These are phyloP conservation scores for Pseudomyrmex dendroicus DNA, from an alignment of 1,140 invertebrate genomes.

Conservation along the genomic window DNA sequence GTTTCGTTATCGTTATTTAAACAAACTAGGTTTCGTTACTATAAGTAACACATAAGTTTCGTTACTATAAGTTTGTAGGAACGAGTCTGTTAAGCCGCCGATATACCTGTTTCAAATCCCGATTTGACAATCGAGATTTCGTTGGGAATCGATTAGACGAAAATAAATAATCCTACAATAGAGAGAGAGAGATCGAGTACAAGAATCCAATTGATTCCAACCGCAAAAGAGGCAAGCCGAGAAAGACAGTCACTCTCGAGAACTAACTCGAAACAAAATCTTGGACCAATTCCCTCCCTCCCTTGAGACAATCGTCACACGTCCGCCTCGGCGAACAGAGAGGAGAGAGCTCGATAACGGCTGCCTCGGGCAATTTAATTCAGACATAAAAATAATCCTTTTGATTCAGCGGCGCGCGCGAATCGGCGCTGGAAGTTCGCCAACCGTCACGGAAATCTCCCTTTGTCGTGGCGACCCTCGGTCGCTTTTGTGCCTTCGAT, in stretches of 20 bases:
- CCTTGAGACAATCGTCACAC: constrained; percentile 67
- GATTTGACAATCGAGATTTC: background rate
- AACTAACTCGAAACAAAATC: constrained; percentile 44
- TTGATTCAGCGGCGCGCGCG: constrained; percentile 62
- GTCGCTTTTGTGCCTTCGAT: constrained; percentile 27
- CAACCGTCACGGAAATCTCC: constrained; percentile 63
- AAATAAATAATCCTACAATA: constrained; percentile 43
- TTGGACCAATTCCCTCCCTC: constrained; percentile 66
- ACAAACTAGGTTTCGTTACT: constrained; percentile 33
- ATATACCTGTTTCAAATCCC: background rate
- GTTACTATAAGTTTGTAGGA: no score
- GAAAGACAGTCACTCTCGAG: background rate
- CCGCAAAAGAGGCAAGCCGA: background rate
- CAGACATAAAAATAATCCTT: constrained; percentile 74
- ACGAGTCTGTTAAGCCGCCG: background rate
- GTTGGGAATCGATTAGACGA: constrained; percentile 35
- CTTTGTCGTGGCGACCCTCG: constrained; percentile 45
- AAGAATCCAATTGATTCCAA: background rate
- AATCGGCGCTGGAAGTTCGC: constrained; percentile 62
- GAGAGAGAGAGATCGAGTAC: no score
- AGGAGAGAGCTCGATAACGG: constrained; percentile 58
- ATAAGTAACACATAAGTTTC: constrained; percentile 11
- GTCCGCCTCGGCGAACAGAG: constrained; percentile 48
- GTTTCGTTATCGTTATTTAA: background rate
- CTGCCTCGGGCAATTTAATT: constrained; percentile 71